Conservation (phyloP, 92 coral and sea anemone species). For the Paragorgia papillata region DNA sequence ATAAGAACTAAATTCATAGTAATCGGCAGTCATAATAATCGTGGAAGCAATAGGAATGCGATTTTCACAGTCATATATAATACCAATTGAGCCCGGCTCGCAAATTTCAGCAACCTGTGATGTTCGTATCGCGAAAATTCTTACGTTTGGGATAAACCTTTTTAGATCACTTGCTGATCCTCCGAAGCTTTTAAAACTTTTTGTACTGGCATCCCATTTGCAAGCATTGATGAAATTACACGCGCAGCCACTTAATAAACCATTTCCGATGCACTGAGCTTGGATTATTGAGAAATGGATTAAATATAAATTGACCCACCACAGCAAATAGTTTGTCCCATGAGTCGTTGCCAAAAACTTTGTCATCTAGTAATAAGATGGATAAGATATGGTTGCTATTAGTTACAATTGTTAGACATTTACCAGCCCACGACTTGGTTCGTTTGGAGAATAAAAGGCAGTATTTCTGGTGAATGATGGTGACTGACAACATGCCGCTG, state of each 20-base stretch:
- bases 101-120: conserved; percentile 21
- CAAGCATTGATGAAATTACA: conserved; percentile 36
- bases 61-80: conserved; percentile 41
- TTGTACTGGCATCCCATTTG: not conserved
- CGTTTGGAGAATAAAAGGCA: too few species aligned
- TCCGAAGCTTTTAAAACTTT: not conserved
- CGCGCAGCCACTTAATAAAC: conserved; percentile 24
- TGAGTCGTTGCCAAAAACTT: not conserved
- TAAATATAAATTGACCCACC: conserved; percentile 10
- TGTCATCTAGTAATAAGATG: too few species aligned
- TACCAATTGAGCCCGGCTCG: conserved; percentile 36
- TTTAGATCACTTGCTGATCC: not conserved
- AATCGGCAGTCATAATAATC: conserved; percentile 40
- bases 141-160: conserved; percentile 11
- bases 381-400: too few species aligned
- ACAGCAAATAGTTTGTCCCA: not conserved
- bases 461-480: too few species aligned
- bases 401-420: too few species aligned
- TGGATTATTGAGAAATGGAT: conserved; percentile 7
- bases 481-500: too few species aligned
- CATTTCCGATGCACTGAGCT: conserved; percentile 18
- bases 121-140: not conserved
- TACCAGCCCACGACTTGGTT: too few species aligned
- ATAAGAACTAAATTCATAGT: not conserved
- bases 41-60: conserved; percentile 57